Evolutionary conservation across 2,797 vertebrate genomes (phyloP), one percentile per base, ranked within the genome.

Genomic region (Tenualosa ilisha): DNA sequence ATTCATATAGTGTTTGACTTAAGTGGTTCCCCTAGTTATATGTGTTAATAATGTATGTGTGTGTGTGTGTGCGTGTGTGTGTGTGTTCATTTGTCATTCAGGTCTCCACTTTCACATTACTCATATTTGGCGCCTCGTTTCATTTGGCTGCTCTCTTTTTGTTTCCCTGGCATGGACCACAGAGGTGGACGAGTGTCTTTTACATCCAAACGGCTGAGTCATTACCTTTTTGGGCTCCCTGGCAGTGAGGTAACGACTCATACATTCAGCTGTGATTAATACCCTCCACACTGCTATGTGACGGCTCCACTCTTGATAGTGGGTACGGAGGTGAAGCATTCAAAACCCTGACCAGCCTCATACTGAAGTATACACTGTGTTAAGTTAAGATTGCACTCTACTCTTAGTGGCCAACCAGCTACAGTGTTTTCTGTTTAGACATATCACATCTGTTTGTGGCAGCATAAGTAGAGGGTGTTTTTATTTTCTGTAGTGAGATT

Each of bases 41-140:
- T 43, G 72, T 79, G 72, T 43, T 4, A 43, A 37, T 72, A 15
- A 31, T 72, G 31, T 40, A 31, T 72, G 68, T 72, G 31, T 72
- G 68, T 72, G 31, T 72, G 61, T 65, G n/a, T 31, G 63, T 65
- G 63, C 13, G 63, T 65, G n/a, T 31, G 63, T 65, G n/a, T 31
- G 63, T 65, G 63, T 31, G 63, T 65, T 79, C 72, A 46, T 79
- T 79, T 79, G 72, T 79, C 72, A 40, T 79, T 79, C 37, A 79
- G 8, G 72, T 9, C 72, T 79, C 40, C 20, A 79, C 40, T 79
- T 79, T 46, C 46, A 46, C 72, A 79, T 79, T 79, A 79, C 40
- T 79, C 40, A 43, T 46, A 37, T 79, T 79, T 79, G 72, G 72
- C 40, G 46, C 37, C 72, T 8, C 17, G 0, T 17, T 15, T 46